These are phyloP conservation scores for Andricus curvator DNA, from an alignment of 2,888 invertebrate species.

Conservation along the genomic window DNA sequence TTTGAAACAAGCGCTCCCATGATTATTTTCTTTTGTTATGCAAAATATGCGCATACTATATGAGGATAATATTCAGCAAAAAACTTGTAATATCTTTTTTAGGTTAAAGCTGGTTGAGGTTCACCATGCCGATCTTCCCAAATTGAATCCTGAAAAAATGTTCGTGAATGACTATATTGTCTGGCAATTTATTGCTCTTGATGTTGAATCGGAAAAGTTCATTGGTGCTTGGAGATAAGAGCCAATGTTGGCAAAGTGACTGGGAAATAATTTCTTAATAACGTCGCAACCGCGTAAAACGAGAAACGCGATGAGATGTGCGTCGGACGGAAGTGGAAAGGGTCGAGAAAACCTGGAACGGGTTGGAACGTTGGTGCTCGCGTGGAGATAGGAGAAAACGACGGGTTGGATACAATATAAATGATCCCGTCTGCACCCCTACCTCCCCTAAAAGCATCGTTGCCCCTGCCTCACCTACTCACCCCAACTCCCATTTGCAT, in stretches of 20 bases:
- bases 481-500: slow-evolving; percentile 70
- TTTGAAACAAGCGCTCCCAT: too few species aligned
- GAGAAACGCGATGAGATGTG: slow-evolving; percentile 33
- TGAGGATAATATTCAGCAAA: too few species aligned
- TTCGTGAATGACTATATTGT: not conserved
- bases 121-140: too few species aligned
- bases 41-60: too few species aligned
- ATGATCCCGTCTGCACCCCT: slow-evolving; percentile 69
- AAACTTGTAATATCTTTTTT: too few species aligned
- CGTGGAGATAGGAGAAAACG: slow-evolving; percentile 55
- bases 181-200: not conserved
- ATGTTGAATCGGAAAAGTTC: slow-evolving; percentile 26
- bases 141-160: too few species aligned
- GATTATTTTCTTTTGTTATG: too few species aligned
- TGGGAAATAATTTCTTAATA: slow-evolving; percentile 45
- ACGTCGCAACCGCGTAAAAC: slow-evolving; percentile 39
- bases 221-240: slow-evolving; percentile 21
- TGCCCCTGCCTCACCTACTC: slow-evolving; percentile 36
- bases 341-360: slow-evolving; percentile 29
- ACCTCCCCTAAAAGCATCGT: slow-evolving; percentile 48
- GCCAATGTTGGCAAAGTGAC: slow-evolving; percentile 38
- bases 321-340: slow-evolving; percentile 22
- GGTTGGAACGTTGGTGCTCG: slow-evolving; percentile 49
- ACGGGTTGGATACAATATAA: slow-evolving; percentile 73
- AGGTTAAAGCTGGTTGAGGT: too few species aligned